Evolutionary conservation across 2,113 vertebrate genomes (phyloP), one percentile per base, ranked within the genome.

Genomic region (Chamaetylas fuelleborni): DNA sequence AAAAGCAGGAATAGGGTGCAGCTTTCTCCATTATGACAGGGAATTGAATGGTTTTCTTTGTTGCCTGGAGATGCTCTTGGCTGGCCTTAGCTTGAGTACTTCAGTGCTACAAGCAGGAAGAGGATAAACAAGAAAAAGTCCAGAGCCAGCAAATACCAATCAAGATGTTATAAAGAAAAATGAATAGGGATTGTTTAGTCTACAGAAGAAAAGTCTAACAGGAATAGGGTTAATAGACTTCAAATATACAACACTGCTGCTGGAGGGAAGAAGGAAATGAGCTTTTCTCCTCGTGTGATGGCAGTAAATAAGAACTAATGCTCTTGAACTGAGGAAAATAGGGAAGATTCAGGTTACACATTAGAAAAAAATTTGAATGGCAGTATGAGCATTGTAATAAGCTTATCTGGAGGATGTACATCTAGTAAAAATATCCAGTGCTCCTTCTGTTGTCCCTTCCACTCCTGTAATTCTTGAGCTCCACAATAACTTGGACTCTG

Each of bases 111-210:
- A 48, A 71, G 31, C 17, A 84, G 67, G 34, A 87, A 56, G 17
- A 4, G 24, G 13, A 71, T 74, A 89, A 89, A 78, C 38, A 66
- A 61, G 65, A 87, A 73, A 50, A 77, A 67, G 36, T 83, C 80
- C 86, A 91, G 80, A 65, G n/a, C 45, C 33, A 81, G 58, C 42
- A 88, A 95, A 83, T 77, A 67, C 40, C 67, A 80, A 72, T 51
- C 62, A 92, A 91, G 81, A 89, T 3, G 2, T 22, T 70, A 50
- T 60, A 61, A 78, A 79, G 65, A 87, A 76, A 89, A 92, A 87
- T 71, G 53, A 74, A 56, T 50, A 43, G 24, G 12, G 36, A n/a
- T 91, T 95, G 69, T 91, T 92, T 94, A 86, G 56, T 92, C 86
- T 89, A 67, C 36, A 74, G 69, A 74, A 74, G 51, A 70, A 56